phyloP scores from a whole-genome alignment of 2,888 invertebrate genomes.

The Oeneis ivallda region DNA sequence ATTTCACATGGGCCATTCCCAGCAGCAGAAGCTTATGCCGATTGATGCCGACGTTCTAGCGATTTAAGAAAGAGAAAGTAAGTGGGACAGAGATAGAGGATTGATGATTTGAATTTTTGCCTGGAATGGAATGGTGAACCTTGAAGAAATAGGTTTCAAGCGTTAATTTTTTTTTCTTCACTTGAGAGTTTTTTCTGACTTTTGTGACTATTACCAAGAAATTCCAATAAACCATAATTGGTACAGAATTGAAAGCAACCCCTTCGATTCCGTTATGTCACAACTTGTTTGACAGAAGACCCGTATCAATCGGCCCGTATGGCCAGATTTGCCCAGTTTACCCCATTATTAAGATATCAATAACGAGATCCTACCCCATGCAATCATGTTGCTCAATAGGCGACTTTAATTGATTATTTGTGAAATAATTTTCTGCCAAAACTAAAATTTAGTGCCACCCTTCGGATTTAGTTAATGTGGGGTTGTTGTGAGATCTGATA shows the following conservation, averaged over 20 bases:
- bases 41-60: background rate
- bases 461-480: slow-evolving; percentile 39
- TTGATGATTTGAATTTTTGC: background rate
- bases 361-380: slow-evolving; percentile 70
- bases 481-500: slow-evolving; percentile 46
- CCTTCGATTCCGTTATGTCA: slow-evolving; percentile 58
- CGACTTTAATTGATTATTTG: slow-evolving; percentile 75
- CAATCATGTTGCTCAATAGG: slow-evolving; percentile 58
- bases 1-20: slow-evolving; percentile 25
- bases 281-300: slow-evolving; percentile 52
- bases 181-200: background rate
- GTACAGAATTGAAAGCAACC: slow-evolving; percentile 37
- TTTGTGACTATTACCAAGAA: background rate
- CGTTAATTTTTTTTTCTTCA: background rate
- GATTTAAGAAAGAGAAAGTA: slow-evolving; percentile 3
- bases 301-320: slow-evolving; percentile 78
- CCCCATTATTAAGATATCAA: slow-evolving; percentile 78
- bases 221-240: slow-evolving; percentile 26
- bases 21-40: slow-evolving; percentile 1
- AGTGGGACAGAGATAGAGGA: background rate
- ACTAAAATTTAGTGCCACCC: slow-evolving; percentile 52
- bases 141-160: background rate
- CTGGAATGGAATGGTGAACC: background rate
- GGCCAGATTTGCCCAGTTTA: slow-evolving; percentile 70
- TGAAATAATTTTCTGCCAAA: slow-evolving; percentile 65